These are phyloP conservation scores for Cheirogaleus medius DNA, from an alignment of 2,113 vertebrate genomes.

Conservation along the genomic window DNA sequence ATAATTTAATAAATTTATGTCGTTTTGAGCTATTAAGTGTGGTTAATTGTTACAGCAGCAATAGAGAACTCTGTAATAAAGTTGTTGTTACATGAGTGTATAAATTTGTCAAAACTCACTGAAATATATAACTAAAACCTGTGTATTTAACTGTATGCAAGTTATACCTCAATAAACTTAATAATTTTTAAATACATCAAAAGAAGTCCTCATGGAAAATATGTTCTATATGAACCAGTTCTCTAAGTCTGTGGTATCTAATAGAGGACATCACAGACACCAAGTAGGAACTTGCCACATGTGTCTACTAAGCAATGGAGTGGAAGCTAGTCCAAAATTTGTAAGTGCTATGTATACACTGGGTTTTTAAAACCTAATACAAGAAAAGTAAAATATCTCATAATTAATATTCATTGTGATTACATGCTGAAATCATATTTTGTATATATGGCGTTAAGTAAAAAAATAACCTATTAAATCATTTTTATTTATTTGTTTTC, in stretches of 20 bases:
- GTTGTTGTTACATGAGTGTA: background rate
- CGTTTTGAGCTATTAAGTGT: background rate
- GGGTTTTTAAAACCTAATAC: background rate
- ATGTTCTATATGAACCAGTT: background rate
- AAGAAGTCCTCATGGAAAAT: background rate
- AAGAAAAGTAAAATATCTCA: background rate
- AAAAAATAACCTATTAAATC: background rate
- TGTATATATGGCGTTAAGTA: background rate
- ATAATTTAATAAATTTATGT: background rate
- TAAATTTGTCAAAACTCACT: background rate
- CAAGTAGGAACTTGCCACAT: background rate
- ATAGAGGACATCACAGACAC: no score
- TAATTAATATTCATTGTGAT: background rate
- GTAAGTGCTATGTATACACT: background rate
- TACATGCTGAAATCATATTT: background rate
- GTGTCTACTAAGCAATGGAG: background rate
- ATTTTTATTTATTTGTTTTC: background rate
- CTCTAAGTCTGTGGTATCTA: background rate
- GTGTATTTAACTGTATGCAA: background rate
- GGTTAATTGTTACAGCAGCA: background rate
- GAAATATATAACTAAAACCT: background rate
- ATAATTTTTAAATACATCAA: background rate
- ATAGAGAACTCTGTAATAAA: background rate
- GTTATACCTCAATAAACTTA: background rate
- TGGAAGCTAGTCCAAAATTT: background rate